Percentiles rank a stretch among this genome's conserved stretches.
These are phyloP conservation scores for Chaetops frenatus DNA, from an alignment of 2,113 vertebrate species.

Conservation along the genomic window DNA sequence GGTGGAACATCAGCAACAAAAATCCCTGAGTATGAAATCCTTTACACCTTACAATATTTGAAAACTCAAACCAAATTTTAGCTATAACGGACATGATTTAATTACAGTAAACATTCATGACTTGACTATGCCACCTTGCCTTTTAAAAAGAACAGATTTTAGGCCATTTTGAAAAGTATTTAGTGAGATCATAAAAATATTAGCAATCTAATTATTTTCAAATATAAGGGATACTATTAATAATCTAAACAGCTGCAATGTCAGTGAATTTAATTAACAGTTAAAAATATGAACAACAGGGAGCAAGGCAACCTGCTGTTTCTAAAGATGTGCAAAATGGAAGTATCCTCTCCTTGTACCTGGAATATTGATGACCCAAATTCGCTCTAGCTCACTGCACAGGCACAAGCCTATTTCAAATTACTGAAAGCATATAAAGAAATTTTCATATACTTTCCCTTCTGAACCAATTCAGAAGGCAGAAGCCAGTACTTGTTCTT, in stretches of 20 bases:
- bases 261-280: conserved; percentile 66
- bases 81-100: background rate
- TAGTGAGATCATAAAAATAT: conserved; percentile 30
- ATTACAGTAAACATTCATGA: background rate
- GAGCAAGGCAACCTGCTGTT: conserved; percentile 56
- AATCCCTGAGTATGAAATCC: background rate
- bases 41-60: background rate
- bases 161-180: background rate
- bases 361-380: conserved; percentile 57
- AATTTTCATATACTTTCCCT: background rate
- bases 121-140: background rate
- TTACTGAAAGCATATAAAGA: background rate
- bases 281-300: conserved; percentile 60
- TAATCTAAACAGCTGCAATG: conserved; percentile 59
- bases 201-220: conserved; percentile 45
- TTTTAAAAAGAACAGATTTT: background rate
- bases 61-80: background rate
- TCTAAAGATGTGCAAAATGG: conserved; percentile 60
- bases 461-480: background rate
- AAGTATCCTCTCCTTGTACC: conserved; percentile 31
- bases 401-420: background rate
- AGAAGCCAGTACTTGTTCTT: background rate
- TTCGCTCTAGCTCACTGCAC: conserved; percentile 5
- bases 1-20: fast-evolving
- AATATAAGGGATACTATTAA: conserved; percentile 39